phyloP scores from a whole-genome alignment of 2,797 vertebrate genomes.

The Adrianichthys oophorus region DNA sequence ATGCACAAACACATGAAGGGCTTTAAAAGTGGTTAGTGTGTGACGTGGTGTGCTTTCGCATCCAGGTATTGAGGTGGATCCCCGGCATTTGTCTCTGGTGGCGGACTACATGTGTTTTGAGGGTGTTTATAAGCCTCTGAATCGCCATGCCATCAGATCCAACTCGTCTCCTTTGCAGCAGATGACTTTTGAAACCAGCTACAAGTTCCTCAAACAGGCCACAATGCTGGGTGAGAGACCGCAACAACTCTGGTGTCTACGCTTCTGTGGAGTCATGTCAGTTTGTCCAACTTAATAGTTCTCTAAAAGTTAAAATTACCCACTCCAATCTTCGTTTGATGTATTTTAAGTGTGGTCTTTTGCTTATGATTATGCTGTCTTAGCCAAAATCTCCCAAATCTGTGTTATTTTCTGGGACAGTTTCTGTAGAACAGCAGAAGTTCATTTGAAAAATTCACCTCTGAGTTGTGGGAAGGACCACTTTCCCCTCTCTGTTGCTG shows the following conservation, averaged over 20 bases:
- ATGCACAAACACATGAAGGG: neutral
- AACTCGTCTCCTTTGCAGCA: slow-evolving; percentile 95
- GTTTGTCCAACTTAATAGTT: neutral
- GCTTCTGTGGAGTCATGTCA: neutral
- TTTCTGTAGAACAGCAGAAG: too few species aligned
- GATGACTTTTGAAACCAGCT: slow-evolving; percentile 99
- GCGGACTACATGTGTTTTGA: slow-evolving; percentile 99
- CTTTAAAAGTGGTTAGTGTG: neutral
- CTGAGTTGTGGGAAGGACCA: too few species aligned
- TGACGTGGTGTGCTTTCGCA: too few species aligned
- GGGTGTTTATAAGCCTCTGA: slow-evolving; percentile 91
- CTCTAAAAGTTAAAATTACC: neutral
- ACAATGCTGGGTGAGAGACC: slow-evolving; percentile 86
- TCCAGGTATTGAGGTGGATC: slow-evolving; percentile 92
- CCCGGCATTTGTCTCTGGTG: slow-evolving; percentile 93
- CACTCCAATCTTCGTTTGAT: too few species aligned
- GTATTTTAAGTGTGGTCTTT: too few species aligned
- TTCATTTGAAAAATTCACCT: too few species aligned
- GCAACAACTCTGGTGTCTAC: neutral
- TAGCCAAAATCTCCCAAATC: too few species aligned
- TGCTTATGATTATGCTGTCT: too few species aligned
- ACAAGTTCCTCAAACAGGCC: slow-evolving; percentile 94
- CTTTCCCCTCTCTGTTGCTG: too few species aligned
- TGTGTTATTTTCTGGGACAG: too few species aligned
- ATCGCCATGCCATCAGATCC: slow-evolving; percentile 88